Conservation (phyloP, 1,140 invertebrate species). For the Pissodes strobi region DNA sequence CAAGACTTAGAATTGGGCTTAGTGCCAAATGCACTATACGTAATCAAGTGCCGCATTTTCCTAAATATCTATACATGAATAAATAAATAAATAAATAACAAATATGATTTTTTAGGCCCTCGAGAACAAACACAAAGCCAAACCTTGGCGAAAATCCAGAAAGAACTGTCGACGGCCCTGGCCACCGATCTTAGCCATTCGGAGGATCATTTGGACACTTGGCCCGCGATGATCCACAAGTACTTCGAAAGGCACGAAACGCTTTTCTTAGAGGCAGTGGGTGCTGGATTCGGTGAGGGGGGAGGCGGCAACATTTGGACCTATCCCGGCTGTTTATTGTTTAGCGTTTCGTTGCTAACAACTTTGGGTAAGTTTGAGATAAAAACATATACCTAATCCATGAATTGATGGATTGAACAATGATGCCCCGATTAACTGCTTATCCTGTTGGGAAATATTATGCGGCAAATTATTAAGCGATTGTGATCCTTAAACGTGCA, state of each 20-base stretch:
- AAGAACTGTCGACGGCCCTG: slow-evolving; percentile 58
- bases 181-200: slow-evolving; percentile 61
- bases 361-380: slow-evolving; percentile 61
- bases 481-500: no score
- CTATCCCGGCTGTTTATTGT: slow-evolving; percentile 65
- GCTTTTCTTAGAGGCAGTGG: slow-evolving; percentile 59
- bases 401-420: no score
- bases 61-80: no score
- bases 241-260: slow-evolving; percentile 62
- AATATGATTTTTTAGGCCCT: slow-evolving; percentile 57
- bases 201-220: slow-evolving; percentile 55
- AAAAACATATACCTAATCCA: no score
- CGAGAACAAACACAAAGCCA: slow-evolving; percentile 60
- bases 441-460: no score
- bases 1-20: no score
- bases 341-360: slow-evolving; percentile 64
- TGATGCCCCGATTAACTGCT: no score
- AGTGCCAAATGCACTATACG: no score
- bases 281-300: slow-evolving; percentile 62
- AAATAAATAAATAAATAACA: no score
- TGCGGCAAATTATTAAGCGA: no score
- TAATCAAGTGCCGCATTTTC: no score
- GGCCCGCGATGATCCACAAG: slow-evolving; percentile 59
- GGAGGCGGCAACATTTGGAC: slow-evolving; percentile 63
- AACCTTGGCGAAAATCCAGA: slow-evolving; percentile 58